Base-by-base conservation (phyloP, 2,888 invertebrate species). In the Argyresthia albistria region DNA sequence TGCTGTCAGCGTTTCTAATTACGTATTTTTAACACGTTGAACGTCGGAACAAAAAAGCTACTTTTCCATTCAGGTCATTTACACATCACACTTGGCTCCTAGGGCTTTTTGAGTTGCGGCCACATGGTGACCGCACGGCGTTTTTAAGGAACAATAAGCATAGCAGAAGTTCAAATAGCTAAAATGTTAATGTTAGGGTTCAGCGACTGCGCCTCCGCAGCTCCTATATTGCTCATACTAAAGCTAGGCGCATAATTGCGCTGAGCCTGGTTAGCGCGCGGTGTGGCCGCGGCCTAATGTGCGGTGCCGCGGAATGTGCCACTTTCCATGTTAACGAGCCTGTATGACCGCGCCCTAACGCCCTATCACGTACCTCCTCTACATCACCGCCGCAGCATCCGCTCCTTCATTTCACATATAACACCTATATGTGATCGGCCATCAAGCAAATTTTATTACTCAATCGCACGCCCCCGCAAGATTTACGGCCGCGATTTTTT, bases 381-480 rank as follows among this genome's bases (percentile, higher is more conserved):
- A 25, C 25, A 25, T 25, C 25, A 25, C 25, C 59, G 69, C 77
- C 79, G 66, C 80, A 80, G 73, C 69, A 70, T 74, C 76, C 76
- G 75, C 71, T 67, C 25, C 25, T 25, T 4, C 69, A 69, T 67
- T 67, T 67, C 65, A 67, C 67, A 69, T 63, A 66, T 73, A 69
- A 77, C 76, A 76, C 74, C 75, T 76, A 76, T 79, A 80, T 80
- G 80, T 62, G 80, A 80, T 75, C 61, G 70, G 65, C 62, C 67
- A 70, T 69, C 70, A 69, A 64, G 11, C 67, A 62, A 67, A 61
- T 71, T 76, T 16, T 75, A 77, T 69, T 72, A 71, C 70, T 62
- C 66, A 71, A 71, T 69, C 46, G 69, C 71, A 74, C 65, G 68
- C 69, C 49, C 43, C 53, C 15, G 16, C 16, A 46, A 46, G 15